A percentile compares a stretch with the other conserved stretches of the same genome.
Conservation (phyloP, 2,797 vertebrate species). For the Champsocephalus esox region DNA sequence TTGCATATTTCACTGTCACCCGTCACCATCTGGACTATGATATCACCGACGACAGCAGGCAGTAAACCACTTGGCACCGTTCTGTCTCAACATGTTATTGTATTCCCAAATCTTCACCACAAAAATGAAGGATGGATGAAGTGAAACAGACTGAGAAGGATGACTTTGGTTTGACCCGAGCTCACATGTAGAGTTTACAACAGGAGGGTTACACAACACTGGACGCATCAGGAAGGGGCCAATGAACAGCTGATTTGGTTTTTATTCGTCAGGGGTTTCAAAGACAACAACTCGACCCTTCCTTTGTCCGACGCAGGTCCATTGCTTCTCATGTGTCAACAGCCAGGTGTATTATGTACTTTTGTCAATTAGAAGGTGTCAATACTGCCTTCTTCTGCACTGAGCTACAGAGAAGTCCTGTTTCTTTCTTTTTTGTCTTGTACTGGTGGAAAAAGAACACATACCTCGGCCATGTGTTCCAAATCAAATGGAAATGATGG, state of each 20-base stretch:
- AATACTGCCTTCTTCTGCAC: constrained; percentile 45
- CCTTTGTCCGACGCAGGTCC: constrained; percentile 55
- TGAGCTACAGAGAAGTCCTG: constrained; percentile 24
- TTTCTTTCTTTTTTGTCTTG: constrained; percentile 16
- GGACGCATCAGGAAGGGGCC: constrained; percentile 41
- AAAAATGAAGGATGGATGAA: constrained; percentile 68
- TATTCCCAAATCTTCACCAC: constrained; percentile 47
- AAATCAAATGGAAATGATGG: constrained; percentile 70
- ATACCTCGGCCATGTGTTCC: constrained; percentile 68
- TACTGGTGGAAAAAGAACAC: constrained; percentile 48
- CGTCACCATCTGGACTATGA: constrained; percentile 58
- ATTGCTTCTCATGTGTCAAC: constrained; percentile 69
- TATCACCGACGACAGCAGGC: constrained; percentile 58
- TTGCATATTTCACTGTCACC: constrained; percentile 61
- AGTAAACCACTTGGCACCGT: constrained; percentile 59
- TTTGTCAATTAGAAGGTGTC: constrained; percentile 59
- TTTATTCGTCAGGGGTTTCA: constrained; percentile 15
- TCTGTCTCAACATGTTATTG: constrained; percentile 53
- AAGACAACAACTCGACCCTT: constrained; percentile 53
- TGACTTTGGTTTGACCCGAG: constrained; percentile 64
- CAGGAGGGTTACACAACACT: constrained; percentile 52
- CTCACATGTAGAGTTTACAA: constrained; percentile 50
- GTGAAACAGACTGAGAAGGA: constrained; percentile 63
- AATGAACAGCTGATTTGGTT: constrained; percentile 66
- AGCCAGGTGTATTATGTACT: constrained; percentile 53